Evolutionary conservation across 2,888 invertebrate genomes (phyloP).

Genomic region (Watsonalla binaria): DNA sequence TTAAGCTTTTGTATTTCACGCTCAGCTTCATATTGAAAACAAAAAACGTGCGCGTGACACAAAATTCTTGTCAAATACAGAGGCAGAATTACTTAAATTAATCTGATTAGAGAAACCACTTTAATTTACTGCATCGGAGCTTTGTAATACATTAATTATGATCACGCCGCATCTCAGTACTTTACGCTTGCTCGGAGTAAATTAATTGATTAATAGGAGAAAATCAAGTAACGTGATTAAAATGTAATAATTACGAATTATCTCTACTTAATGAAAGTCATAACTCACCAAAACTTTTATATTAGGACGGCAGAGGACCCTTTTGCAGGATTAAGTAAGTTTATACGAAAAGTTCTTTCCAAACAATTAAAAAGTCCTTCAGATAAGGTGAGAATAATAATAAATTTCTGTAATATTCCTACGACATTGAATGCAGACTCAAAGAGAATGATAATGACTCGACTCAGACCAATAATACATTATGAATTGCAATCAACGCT

Average conservation of each 20-base stretch:
- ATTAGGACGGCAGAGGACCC: constrained; percentile 34
- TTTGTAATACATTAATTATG: not conserved
- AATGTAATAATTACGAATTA: constrained; percentile 5
- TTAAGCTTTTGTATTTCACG: constrained; percentile 7
- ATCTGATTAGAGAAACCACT: not conserved
- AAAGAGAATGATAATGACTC: too few species aligned
- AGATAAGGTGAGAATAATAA: constrained; percentile 1
- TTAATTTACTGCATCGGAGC: not conserved
- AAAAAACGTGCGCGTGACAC: not conserved
- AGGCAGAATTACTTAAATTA: not conserved
- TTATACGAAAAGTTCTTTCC: constrained; percentile 39
- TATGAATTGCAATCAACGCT: too few species aligned
- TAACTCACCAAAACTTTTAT: constrained; percentile 36
- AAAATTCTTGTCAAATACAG: not conserved
- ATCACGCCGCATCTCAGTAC: not conserved
- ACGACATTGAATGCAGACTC: too few species aligned
- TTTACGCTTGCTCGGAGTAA: not conserved
- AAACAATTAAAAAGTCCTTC: constrained; percentile 4
- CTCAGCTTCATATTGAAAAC: constrained; percentile 23
- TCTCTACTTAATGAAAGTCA: constrained; percentile 21
- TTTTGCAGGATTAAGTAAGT: constrained; percentile 37
- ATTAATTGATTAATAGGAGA: not conserved
- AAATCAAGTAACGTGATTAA: not conserved
- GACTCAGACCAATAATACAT: too few species aligned
- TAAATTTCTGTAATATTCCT: too few species aligned